Conservation (phyloP, 53 echinoderm and acorn worm genomes). For the Paracentrotus lividus region DNA sequence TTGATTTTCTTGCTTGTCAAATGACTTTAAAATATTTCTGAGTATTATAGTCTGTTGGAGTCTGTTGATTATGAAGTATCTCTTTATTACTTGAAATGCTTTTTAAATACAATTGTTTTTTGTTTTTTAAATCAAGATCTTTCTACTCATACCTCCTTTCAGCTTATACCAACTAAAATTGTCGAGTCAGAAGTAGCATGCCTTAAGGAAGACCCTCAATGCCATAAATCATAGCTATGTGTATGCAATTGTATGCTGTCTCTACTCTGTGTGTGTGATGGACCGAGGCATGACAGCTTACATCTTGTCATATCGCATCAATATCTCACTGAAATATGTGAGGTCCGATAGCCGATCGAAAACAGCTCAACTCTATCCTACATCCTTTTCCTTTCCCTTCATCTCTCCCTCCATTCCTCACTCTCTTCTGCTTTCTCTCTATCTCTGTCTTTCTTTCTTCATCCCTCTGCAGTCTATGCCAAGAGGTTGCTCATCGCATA, state of each 20-base stretch:
- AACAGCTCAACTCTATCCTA: slow-evolving; percentile 4
- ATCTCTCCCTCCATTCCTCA: background rate
- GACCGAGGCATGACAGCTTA: slow-evolving; percentile 30
- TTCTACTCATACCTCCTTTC: background rate
- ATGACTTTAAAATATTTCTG: no score
- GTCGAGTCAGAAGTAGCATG: background rate
- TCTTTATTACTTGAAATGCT: no score
- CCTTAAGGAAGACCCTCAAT: background rate
- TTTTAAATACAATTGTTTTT: no score
- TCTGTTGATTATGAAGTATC: no score
- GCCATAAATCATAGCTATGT: background rate
- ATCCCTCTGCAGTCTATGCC: background rate
- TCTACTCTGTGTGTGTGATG: slow-evolving; percentile 25
- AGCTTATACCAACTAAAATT: no score
- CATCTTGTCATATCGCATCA: slow-evolving; percentile 54
- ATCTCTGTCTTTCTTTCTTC: background rate
- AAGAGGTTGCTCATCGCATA: background rate
- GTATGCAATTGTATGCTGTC: slow-evolving; percentile 12
- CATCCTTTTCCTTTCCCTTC: background rate
- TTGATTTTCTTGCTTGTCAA: background rate
- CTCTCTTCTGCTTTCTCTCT: background rate
- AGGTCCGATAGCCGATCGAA: slow-evolving; percentile 32
- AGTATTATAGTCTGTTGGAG: no score
- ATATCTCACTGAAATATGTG: slow-evolving; percentile 42
- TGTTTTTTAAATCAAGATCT: no score